Evolutionary conservation across 2,113 vertebrate genomes (phyloP).

Genomic region (Octodon degus): DNA sequence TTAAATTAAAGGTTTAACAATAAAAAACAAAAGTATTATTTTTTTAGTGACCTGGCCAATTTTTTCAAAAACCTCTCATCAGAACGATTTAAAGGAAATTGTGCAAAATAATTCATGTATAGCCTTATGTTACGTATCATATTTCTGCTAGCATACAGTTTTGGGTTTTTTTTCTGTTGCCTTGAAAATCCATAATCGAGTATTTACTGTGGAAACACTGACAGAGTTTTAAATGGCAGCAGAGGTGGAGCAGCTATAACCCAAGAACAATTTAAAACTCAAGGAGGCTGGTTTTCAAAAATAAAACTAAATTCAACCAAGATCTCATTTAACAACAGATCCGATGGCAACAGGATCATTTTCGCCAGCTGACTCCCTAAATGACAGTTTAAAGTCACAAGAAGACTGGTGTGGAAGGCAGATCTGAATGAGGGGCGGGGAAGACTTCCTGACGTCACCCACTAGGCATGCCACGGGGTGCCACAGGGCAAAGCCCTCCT

Average conservation of each 20-base stretch:
- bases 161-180: not conserved
- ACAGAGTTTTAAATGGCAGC: not conserved
- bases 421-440: not conserved
- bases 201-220: not conserved
- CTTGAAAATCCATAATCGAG: not conserved
- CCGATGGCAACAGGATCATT: slow-evolving; percentile 13
- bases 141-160: not conserved
- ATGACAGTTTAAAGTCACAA: slow-evolving; percentile 35
- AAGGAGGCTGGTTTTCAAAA: slow-evolving; percentile 60
- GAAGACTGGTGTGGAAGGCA: not conserved
- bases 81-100: slow-evolving; percentile 44
- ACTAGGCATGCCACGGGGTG: not conserved
- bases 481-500: not conserved
- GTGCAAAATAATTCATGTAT: slow-evolving; percentile 39
- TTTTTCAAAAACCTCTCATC: not conserved
- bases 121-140: not conserved
- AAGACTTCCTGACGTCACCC: not conserved
- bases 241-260: not conserved
- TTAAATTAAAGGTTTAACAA: slow-evolving; percentile 22
- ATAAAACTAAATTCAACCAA: slow-evolving; percentile 29
- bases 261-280: not conserved
- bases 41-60: not conserved
- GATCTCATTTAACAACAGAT: slow-evolving; percentile 44
- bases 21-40: not conserved
- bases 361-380: not conserved